Conservation (phyloP, 1,140 invertebrate genomes). For the Dendrolimus punctatus region DNA sequence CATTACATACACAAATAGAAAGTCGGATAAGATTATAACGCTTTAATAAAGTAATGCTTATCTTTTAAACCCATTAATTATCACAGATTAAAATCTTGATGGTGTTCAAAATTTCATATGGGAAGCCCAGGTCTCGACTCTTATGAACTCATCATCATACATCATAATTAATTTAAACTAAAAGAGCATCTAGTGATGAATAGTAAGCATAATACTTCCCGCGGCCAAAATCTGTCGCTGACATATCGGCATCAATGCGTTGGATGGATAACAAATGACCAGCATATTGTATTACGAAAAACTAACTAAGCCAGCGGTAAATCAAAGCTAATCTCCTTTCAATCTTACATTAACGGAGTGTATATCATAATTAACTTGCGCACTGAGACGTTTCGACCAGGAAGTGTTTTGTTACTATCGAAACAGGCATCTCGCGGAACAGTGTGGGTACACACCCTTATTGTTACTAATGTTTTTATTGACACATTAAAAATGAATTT, state of each 20-base stretch:
- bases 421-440: constrained; percentile 39
- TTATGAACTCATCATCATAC: no score
- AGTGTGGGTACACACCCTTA: constrained; percentile 20
- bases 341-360: constrained; percentile 31
- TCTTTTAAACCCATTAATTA: no score
- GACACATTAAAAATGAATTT: no score
- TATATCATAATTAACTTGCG: constrained; percentile 52
- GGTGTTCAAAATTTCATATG: no score
- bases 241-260: not conserved
- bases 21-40: no score
- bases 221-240: not conserved
- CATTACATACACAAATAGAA: no score
- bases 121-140: no score
- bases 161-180: no score
- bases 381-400: constrained; percentile 32
- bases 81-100: no score
- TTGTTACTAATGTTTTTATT: constrained; percentile 9
- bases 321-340: constrained; percentile 32
- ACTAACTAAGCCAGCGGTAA: constrained; percentile 25
- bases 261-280: constrained; percentile 13
- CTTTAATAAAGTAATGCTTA: no score
- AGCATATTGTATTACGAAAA: constrained; percentile 20
- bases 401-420: constrained; percentile 55
- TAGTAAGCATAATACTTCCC: no score
- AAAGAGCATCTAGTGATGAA: no score